Evolutionary conservation across 2,113 vertebrate species (phyloP), one percentile per base, ranked within the genome.

Genomic region (Misgurnus mizolepis): DNA sequence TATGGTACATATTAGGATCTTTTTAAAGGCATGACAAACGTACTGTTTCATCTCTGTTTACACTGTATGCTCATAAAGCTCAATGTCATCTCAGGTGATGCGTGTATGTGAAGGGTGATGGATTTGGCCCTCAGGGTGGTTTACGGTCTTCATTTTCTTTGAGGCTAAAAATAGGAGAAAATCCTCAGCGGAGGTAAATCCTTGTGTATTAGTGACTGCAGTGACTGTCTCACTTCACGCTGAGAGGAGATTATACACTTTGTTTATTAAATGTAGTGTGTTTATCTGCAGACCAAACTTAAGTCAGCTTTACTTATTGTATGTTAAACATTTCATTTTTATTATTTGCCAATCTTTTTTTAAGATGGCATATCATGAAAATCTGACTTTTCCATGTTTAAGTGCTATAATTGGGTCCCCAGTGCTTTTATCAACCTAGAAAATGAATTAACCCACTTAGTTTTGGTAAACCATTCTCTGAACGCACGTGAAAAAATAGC

Each of bases 161-260:
- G 79, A 68, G 85, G 84, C 86, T 72, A 69, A 89, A 94, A 94
- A 94, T 94, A 94, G 92, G 91, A 90, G 68, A 58, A 58, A 87
- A 92, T 90, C 92, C 90, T 65, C 82, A 80, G 84, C 85, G 88
- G 84, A 87, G 83, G 90, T 93, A 93, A 94, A 95, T 94, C 92
- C 91, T 88, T 85, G 87, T 81, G 78, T 91, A 92, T 93, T 93
- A 94, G 88, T 88, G 88, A 91, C 83, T 90, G 73, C 84, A 86
- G 87, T 71, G 87, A 88, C 86, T 87, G 86, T 85, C 67, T 87
- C 83, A 82, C 78, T 82, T 73, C 67, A 76, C 22, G 80, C 27
- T 75, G 12, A 64, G 53, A 75, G 9, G n/a, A 81, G 55, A 4
- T 69, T 8, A 50, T 50, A 72, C 61, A 6, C 68, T 53, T 39